These are phyloP conservation scores for Lamprologus speciosus DNA, from an alignment of 2,113 vertebrate species.

Conservation along the genomic window DNA sequence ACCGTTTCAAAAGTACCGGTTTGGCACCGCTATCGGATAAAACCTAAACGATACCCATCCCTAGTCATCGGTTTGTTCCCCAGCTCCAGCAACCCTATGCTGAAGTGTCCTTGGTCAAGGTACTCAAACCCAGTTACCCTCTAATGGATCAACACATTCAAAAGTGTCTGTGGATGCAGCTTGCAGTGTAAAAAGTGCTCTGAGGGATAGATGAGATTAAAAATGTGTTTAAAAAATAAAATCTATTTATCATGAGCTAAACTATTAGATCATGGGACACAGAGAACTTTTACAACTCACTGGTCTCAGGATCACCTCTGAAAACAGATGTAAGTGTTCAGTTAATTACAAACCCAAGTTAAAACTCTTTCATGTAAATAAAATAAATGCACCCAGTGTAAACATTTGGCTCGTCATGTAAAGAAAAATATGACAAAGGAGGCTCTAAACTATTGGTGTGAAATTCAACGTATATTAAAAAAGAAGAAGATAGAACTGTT, in stretches of 20 bases:
- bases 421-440: not conserved
- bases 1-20: too few relatives aligned
- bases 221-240: not conserved
- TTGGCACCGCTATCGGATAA: too few relatives aligned
- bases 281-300: not conserved
- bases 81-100: too few relatives aligned
- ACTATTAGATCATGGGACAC: not conserved
- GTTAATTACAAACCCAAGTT: not conserved
- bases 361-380: accelerated
- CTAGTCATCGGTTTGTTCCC: too few relatives aligned
- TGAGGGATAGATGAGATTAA: not conserved
- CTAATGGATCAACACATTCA: not conserved
- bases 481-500: not conserved
- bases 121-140: too few relatives aligned
- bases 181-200: not conserved
- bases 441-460: not conserved
- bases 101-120: too few relatives aligned
- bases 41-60: too few relatives aligned
- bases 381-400: not conserved
- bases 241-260: too few relatives aligned
- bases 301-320: not conserved
- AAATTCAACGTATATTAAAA: not conserved
- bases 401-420: not conserved
- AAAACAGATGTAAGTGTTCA: not conserved
- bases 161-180: not conserved